Base-by-base conservation (phyloP, 2,888 invertebrate genomes). In the Xestia c-nigrum region DNA sequence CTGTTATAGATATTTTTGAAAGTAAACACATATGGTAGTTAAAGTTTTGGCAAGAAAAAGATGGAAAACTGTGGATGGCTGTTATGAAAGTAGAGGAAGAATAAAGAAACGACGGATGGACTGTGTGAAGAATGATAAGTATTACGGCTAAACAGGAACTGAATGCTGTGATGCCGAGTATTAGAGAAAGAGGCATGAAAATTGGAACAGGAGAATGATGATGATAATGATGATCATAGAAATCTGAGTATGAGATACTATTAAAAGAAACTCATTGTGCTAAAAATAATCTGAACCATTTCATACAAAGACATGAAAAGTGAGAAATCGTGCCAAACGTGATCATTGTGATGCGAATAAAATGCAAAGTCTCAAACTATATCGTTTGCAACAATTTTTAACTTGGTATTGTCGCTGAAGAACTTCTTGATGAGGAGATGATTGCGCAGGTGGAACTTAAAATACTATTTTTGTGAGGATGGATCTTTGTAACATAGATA, bases 301-400 rank as follows among this genome's bases (percentile, higher is more conserved):
- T 24, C 2, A 3, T n/a, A 63, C 0, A 55, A 55, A 65, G 40
- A 38, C 21, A 64, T 38, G 46, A n/a, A 47, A 61, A 40, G 46
- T 70, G 7, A 46, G 10, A 77, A 71, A 77, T 67, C 43, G 61
- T 77, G 66, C 9, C 19, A 61, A 50, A 38, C 67, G 61, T 71
- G 76, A 46, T 81, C n/a, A 43, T 7, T 24, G 24, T 65, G n/a
- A 69, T 59, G 43, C 59, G 57, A 71, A 16, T 64, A 19, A 59
- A 59, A 65, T 31, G 66, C 50, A 72, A 67, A 14, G n/a, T 59
- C 63, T 59, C 78, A 78, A 61, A 83, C 12, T 55, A 31, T 55
- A 57, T 40, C 21, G n/a, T 50, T 57, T 57, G 12, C 43, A 72
- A 63, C 43, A 72, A 65, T 50, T 50, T 69, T 50, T 72, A 64